Evolutionary conservation across 2,113 vertebrate genomes (phyloP), one percentile per base, ranked within the genome.

Genomic region (Lepus timidus): DNA sequence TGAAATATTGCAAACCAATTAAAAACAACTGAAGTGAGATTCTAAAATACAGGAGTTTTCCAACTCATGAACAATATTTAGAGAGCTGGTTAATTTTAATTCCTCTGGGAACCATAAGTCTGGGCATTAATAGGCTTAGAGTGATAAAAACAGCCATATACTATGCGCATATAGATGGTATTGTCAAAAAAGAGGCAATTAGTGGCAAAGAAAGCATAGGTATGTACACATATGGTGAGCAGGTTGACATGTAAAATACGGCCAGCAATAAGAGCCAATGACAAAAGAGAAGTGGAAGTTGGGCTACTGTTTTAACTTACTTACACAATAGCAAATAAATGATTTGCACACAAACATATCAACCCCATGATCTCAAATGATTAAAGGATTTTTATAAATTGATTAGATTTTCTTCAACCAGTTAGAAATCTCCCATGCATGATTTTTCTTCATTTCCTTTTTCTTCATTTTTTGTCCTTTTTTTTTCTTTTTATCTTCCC

Each of bases 1-100:
- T 98, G 98, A 98, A 98, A 98, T 98, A 98, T 97, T 98, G 98
- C 97, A 96, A 97, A 96, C 97, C 98, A 98, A 98, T 98, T 98
- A 98, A 98, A 98, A 96, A 95, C 96, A 97, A 91, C 95, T 97
- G 97, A 97, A 98, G 97, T 96, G 97, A 97, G 98, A 97, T 97
- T 97, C 97, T 97, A 97, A 97, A 98, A 97, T 96, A 98, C 96
- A 97, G 97, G 96, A 97, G 97, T 98, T 98, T 98, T 97, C 98
- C 96, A 98, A 98, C 97, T 98, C 96, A 94, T 88, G 98, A 98
- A 96, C 98, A 98, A 98, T 98, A 98, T 98, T 98, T 98, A 98
- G 98, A 98, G 98, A 98, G 97, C 98, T 98, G 98, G 98, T 98
- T 98, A 98, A 98, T 98, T 98, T 98, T 98, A 98, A 98, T 98